Base-by-base conservation (phyloP, 2,797 vertebrate genomes). In the Tauraco hartlaubi region DNA sequence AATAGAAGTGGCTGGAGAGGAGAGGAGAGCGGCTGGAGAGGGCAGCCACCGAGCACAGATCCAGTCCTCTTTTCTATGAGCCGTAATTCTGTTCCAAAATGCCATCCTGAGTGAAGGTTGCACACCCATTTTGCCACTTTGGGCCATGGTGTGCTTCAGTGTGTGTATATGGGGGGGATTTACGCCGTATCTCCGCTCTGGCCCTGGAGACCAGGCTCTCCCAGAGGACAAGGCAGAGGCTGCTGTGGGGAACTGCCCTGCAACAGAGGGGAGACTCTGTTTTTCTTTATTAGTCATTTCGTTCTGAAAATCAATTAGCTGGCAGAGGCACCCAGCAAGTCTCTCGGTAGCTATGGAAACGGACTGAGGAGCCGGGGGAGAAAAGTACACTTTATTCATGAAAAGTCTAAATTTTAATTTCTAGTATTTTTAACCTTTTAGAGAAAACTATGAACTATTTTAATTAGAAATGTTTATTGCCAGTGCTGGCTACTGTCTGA, bases 291-390 rank as follows among this genome's bases (percentile, higher is more conserved):
- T 73, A 92, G 63, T 92, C 8, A 25, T 71, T 69, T 77, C 41
- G 87, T 64, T 79, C 76, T 69, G 72, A 41, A 74, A 92, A 92
- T 92, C 92, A 95, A 72, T 97, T 92, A 96, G n/a, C 78, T 85
- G 62, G 95, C 51, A 85, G 55, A 88, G 86, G 78, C 72, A 91
- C 39, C 64, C 83, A 66, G 72, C 96, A 80, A 76, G 55, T 73
- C 55, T 82, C 90, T 61, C 43, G 48, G 97, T 97, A 97, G 95
- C 97, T 92, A 95, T 97, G 94, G 97, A 96, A 87, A 97, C 66
- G 0, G 75, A 78, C 82, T 17, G 46, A n/a, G 48, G 93, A 69
- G 58, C 66, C 11, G 2, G 35, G 29, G 81, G 78, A 74, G 86
- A 94, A 78, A 91, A 74, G 94, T 63, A 51, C 81, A n/a, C 73